Percentiles rank a stretch among this genome's conserved stretches.
Evolutionary conservation across 2,888 invertebrate genomes (phyloP).

Genomic region (Caenorhabditis afra): DNA sequence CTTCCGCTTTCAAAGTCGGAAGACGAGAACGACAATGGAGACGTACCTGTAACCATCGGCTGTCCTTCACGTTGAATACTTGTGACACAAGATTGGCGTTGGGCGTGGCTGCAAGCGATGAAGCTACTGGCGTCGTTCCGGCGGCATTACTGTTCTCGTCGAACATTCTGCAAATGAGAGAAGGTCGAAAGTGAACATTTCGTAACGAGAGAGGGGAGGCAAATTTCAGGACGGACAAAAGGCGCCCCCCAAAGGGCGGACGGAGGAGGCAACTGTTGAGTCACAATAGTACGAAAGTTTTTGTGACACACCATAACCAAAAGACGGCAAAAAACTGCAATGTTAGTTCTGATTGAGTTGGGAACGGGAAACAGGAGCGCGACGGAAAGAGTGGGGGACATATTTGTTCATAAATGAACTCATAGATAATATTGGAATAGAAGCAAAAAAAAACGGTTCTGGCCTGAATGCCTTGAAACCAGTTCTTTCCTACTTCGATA

Average conservation of each 20-base stretch:
- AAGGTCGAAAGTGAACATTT: slow-evolving; percentile 1
- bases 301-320: not conserved
- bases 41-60: slow-evolving; percentile 93
- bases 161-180: slow-evolving; percentile 64
- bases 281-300: slow-evolving; percentile 39
- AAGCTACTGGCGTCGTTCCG: slow-evolving; percentile 67
- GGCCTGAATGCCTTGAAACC: slow-evolving; percentile 11
- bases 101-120: slow-evolving; percentile 66
- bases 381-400: not conserved
- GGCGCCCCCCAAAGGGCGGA: not conserved
- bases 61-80: slow-evolving; percentile 97
- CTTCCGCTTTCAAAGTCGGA: no score
- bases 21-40: not conserved
- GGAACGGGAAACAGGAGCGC: not conserved
- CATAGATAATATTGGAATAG: slow-evolving; percentile 6
- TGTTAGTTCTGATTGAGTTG: slow-evolving; percentile 1
- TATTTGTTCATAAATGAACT: slow-evolving; percentile 19
- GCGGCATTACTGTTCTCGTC: slow-evolving; percentile 79
- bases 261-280: slow-evolving; percentile 30
- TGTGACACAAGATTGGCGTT: slow-evolving; percentile 83
- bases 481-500: slow-evolving; percentile 1
- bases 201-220: not conserved
- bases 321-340: no score
- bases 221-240: not conserved
- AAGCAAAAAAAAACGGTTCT: slow-evolving; percentile 18